These are phyloP conservation scores for Caenorhabditis plicata DNA, from an alignment of 2,888 invertebrate genomes.

Conservation along the genomic window DNA sequence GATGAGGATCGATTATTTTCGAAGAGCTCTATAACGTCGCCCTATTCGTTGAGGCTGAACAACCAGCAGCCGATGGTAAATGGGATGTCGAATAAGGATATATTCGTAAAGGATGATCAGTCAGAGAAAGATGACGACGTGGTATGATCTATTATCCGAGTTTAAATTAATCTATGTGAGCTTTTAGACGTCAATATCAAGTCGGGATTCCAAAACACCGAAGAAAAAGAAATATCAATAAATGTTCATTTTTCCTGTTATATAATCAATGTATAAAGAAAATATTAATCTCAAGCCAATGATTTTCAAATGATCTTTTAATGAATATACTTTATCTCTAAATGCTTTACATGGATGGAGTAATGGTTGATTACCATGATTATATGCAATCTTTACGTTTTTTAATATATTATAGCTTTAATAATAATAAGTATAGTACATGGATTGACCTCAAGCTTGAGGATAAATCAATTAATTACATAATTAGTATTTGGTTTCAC, in stretches of 20 bases:
- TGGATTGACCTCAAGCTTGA: no score
- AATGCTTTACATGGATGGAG: no score
- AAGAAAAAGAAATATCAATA: slow-evolving; percentile 15
- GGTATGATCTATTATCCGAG: slow-evolving; percentile 8
- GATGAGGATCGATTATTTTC: slow-evolving; percentile 78
- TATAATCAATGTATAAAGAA: neutral
- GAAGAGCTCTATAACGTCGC: slow-evolving; percentile 87
- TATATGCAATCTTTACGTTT: neutral
- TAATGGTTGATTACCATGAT: no score
- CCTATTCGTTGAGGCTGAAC: slow-evolving; percentile 5
- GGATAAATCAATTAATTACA: no score
- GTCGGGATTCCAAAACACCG: slow-evolving; percentile 25
- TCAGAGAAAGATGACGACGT: slow-evolving; percentile 35
- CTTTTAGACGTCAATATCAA: slow-evolving; percentile 27
- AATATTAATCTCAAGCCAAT: neutral
- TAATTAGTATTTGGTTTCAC: no score
- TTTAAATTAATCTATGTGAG: neutral
- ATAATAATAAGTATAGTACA: no score
- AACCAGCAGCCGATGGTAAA: neutral
- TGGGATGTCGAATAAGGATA: slow-evolving; percentile 16
- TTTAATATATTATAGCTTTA: slow-evolving; percentile 2
- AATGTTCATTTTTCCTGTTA: no score
- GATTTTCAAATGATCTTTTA: no score
- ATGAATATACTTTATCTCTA: no score
- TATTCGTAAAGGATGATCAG: slow-evolving; percentile 23